These are phyloP conservation scores for Tetragnatha montana DNA, from an alignment of 2,888 invertebrate species.

Conservation along the genomic window DNA sequence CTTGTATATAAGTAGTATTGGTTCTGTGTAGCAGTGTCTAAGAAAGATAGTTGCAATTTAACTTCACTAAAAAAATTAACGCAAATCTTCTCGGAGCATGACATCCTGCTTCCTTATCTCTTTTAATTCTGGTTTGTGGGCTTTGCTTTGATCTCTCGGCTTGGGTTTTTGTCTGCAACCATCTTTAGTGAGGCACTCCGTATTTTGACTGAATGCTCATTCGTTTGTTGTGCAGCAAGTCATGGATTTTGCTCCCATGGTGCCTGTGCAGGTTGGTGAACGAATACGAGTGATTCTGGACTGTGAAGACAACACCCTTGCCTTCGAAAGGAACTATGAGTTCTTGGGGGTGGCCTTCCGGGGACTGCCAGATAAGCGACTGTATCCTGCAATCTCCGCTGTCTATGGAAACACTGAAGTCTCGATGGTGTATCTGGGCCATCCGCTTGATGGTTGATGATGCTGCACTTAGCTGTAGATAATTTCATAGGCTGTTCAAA, in stretches of 20 bases:
- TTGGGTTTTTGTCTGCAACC: slow-evolving; percentile 49
- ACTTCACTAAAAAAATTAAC: slow-evolving; percentile 29
- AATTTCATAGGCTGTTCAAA: slow-evolving; percentile 48
- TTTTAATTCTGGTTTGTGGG: not conserved
- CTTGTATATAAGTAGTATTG: no score
- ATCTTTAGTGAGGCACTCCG: slow-evolving; percentile 68
- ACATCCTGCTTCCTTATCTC: not conserved
- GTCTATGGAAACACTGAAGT: slow-evolving; percentile 99
- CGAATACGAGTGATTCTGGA: slow-evolving; percentile 97
- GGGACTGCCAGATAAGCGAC: slow-evolving; percentile 92
- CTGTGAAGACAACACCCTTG: slow-evolving; percentile 96
- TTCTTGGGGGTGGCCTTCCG: slow-evolving; percentile 98
- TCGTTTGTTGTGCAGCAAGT: slow-evolving; percentile 70
- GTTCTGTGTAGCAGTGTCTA: slow-evolving; percentile 51
- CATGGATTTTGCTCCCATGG: slow-evolving; percentile 72
- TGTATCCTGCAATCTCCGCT: slow-evolving; percentile 97
- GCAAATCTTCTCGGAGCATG: not conserved
- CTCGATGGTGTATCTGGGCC: slow-evolving; percentile 98
- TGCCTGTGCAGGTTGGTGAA: slow-evolving; percentile 88
- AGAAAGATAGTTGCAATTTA: slow-evolving; percentile 67
- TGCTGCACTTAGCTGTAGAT: slow-evolving; percentile 64
- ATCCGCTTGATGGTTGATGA: slow-evolving; percentile 91
- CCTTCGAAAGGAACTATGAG: slow-evolving; percentile 98
- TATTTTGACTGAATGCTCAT: slow-evolving; percentile 50
- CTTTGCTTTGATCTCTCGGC: not conserved